Conservation (phyloP, 2,797 vertebrate species). For the Rhinatrema bivittatum region DNA sequence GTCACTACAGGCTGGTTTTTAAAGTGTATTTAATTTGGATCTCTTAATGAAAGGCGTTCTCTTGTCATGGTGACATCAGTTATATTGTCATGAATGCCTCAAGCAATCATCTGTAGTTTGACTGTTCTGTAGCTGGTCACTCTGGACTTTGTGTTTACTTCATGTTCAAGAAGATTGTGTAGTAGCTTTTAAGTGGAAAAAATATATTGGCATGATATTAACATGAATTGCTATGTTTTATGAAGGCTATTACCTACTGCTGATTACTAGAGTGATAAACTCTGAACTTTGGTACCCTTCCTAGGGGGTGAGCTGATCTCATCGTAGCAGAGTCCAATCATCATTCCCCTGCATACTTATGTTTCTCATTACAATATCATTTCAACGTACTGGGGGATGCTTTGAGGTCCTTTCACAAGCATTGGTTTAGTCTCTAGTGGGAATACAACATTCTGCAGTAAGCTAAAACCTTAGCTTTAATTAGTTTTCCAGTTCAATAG, state of each 20-base stretch:
- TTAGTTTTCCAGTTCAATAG: conserved; percentile 2
- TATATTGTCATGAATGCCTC: no score
- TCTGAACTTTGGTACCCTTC: conserved; percentile 40
- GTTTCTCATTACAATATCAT: conserved; percentile 59
- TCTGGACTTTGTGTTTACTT: no score
- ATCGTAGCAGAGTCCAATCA: conserved; percentile 43
- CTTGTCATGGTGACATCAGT: no score
- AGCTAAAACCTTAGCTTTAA: conserved; percentile 15
- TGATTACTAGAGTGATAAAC: conserved; percentile 43
- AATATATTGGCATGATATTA: conserved; percentile 46
- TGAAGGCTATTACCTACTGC: conserved; percentile 43
- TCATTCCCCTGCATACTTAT: conserved; percentile 40
- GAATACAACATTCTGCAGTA: conserved; percentile 14
- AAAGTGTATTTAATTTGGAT: no score
- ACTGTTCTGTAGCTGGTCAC: no score
- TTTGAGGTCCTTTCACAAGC: conserved; percentile 31
- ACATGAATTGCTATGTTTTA: conserved; percentile 49
- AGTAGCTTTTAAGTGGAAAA: conserved; percentile 43
- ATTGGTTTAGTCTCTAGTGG: conserved; percentile 14
- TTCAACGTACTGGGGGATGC: conserved; percentile 25
- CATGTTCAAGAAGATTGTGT: conserved; percentile 35
- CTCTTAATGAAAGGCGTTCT: no score
- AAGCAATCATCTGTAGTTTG: no score
- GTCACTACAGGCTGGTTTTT: no score
- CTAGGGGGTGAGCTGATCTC: conserved; percentile 35